phyloP scores from a whole-genome alignment of 2,113 vertebrate species.

The Proterorhinus semilunaris region DNA sequence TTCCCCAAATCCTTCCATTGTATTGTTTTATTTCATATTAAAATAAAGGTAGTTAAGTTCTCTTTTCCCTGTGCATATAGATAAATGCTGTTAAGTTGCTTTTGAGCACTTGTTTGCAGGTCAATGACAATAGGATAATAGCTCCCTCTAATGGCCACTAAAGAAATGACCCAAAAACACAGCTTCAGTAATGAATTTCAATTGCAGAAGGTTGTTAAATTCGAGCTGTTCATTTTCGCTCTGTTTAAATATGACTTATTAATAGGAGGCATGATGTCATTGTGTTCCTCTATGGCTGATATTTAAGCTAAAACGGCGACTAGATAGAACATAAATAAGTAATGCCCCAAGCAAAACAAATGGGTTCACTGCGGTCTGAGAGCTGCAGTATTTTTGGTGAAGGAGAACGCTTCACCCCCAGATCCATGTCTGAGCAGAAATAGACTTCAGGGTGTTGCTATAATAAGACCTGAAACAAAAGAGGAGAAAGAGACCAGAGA shows the following conservation, averaged over 20 bases:
- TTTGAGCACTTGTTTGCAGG: neutral
- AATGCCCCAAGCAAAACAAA: constrained; percentile 5
- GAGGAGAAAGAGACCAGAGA: neutral
- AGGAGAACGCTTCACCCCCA: neutral
- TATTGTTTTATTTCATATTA: too few species aligned
- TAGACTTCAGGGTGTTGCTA: neutral
- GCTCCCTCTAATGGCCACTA: constrained; percentile 59
- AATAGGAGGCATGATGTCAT: neutral
- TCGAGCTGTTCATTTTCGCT: neutral
- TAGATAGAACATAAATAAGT: constrained; percentile 1
- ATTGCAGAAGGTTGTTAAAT: neutral
- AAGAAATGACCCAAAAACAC: neutral
- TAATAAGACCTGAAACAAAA: neutral
- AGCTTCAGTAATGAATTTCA: neutral
- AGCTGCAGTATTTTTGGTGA: neutral
- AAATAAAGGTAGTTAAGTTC: too few species aligned
- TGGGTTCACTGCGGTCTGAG: constrained; percentile 4
- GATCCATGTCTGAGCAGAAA: constrained; percentile 3
- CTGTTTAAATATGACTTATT: neutral
- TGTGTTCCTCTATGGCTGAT: neutral
- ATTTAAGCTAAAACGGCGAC: neutral
- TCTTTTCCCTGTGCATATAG: too few species aligned
- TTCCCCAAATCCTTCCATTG: too few species aligned
- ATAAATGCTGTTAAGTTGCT: too few species aligned
- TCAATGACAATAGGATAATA: constrained; percentile 24